Evolutionary conservation across 2,113 vertebrate genomes (phyloP).

Genomic region (Cnemophilus loriae): DNA sequence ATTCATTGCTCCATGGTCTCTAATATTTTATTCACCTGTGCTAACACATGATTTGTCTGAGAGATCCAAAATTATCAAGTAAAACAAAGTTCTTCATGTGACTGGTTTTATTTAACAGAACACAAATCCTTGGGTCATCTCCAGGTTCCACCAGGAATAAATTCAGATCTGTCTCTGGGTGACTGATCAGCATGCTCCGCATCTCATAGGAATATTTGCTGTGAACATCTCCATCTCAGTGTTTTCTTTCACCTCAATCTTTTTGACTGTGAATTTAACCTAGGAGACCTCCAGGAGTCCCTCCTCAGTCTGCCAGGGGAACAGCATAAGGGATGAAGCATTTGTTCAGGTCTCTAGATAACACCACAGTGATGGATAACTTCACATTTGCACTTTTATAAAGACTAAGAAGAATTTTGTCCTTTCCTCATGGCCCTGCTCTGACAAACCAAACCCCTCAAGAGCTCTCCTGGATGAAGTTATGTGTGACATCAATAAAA

Average conservation of each 20-base stretch:
- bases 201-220: background rate
- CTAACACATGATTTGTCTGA: background rate
- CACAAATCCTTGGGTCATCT: background rate
- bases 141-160: background rate
- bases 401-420: background rate
- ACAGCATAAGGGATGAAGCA: background rate
- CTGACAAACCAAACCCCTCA: background rate
- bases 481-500: background rate
- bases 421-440: background rate
- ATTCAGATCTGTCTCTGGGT: background rate
- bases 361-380: background rate
- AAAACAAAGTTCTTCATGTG: background rate
- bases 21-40: background rate
- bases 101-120: background rate
- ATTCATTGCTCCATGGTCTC: background rate
- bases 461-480: background rate
- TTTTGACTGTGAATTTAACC: background rate
- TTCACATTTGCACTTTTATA: background rate
- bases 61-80: background rate
- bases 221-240: background rate
- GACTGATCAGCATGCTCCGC: background rate
- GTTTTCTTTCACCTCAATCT: background rate
- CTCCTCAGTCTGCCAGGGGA: background rate
- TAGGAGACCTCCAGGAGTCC: background rate
- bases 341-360: background rate